phyloP scores from a whole-genome alignment of 2,113 vertebrate species.

The Natator depressus region DNA sequence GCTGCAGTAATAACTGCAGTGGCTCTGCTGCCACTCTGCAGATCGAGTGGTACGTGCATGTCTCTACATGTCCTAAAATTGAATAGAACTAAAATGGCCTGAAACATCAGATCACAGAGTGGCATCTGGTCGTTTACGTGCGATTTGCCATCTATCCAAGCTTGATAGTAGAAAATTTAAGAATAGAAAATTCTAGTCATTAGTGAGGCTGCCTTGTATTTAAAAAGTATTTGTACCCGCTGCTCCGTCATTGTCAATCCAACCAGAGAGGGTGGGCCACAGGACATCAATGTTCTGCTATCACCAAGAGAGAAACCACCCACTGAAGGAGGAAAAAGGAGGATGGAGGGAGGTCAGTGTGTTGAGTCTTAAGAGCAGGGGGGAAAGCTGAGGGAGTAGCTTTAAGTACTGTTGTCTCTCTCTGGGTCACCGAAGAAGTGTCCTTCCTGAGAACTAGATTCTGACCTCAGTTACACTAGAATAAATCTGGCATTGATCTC shows the following conservation, averaged over 20 bases:
- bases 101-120: slow-evolving; percentile 19
- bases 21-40: not conserved
- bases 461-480: not conserved
- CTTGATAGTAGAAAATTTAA: slow-evolving; percentile 40
- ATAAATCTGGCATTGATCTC: not conserved
- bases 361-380: not conserved
- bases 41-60: not conserved
- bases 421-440: not conserved
- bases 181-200: slow-evolving; percentile 21
- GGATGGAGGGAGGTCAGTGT: rapidly evolving
- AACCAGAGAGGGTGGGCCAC: not conserved
- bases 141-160: slow-evolving; percentile 3
- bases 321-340: not conserved
- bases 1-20: not conserved
- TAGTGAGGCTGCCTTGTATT: not conserved
- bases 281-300: slow-evolving; percentile 6
- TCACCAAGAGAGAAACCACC: not conserved
- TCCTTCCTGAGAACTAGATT: not conserved
- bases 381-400: not conserved
- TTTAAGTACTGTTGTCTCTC: not conserved
- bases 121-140: not conserved
- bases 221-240: slow-evolving; percentile 1
- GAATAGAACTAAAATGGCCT: not conserved
- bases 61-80: not conserved
- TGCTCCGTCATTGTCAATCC: slow-evolving; percentile 1